Base-by-base conservation (phyloP, 2,797 vertebrate species). In the Scyliorhinus canicula region DNA sequence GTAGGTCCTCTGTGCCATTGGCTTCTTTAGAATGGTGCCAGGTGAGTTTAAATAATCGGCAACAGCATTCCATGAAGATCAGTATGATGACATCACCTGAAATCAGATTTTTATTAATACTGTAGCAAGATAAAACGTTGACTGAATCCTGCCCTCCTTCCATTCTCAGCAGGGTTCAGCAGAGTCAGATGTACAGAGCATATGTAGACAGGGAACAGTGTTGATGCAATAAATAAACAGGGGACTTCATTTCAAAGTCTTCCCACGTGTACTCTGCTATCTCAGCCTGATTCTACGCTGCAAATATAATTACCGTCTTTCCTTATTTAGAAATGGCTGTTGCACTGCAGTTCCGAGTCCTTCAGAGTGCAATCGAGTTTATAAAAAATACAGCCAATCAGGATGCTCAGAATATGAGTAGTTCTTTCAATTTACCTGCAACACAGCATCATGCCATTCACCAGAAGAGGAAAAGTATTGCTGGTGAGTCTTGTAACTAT, bases 301-400 rank as follows among this genome's bases (percentile, higher is more conserved):
- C 65, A n/a, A 91, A 91, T 91, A 4, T 44, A 91, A 94, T 94
- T 12, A 35, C 8, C 52, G 67, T 94, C 60, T 93, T 44, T 74
- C 95, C 96, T 47, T 95, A 95, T 96, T 52, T 95, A 99, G 99
- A 98, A 96, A 99, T 99, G 98, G 98, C 99, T n/a, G 96, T 98
- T 96, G 98, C 98, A 57, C 96, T 99, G 95, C 99, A 99, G 96
- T 98, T 99, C 95, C 98, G 98, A 31, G 98, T 99, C 96, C 98
- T 99, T 95, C 99, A 99, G 95, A 98, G 99, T 44, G 98, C 99
- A 2, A 97, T 99, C 65, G 98, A 99, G 95, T 98, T 99, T 96
- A 99, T 99, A 96, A 98, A 98, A 96, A 99, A 98, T 0, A 99
- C 99, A 19, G 98, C 98, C 96, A 98, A 97, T 96, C 98, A 98